Conservation (phyloP, 2,113 vertebrate genomes). For the Recurvirostra avosetta region DNA sequence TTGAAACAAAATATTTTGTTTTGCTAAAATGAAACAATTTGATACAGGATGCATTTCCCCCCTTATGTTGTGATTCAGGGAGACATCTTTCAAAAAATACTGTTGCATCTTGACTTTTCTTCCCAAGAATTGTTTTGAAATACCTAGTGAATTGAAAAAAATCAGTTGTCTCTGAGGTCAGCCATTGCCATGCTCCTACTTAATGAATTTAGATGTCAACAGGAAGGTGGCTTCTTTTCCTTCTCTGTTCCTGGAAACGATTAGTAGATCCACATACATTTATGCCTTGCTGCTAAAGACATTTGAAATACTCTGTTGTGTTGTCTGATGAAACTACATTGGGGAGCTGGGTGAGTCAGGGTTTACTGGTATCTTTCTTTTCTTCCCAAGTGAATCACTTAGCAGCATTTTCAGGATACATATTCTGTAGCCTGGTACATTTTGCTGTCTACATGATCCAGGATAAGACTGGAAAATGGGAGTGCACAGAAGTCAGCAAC, state of each 20-base stretch:
- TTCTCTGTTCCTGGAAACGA: neutral
- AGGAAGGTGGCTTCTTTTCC: neutral
- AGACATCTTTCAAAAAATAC: neutral
- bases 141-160: neutral
- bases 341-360: neutral
- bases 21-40: neutral
- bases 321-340: neutral
- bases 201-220: neutral
- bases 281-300: neutral
- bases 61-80: neutral
- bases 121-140: neutral
- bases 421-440: neutral
- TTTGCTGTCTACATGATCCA: neutral
- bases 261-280: neutral
- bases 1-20: neutral
- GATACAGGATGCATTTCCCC: neutral
- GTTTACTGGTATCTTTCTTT: neutral
- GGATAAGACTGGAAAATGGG: neutral
- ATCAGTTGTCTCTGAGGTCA: neutral
- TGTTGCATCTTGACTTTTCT: neutral
- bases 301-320: neutral
- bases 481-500: neutral
- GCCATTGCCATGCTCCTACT: neutral
- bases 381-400: neutral
- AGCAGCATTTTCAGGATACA: neutral